phyloP scores from a whole-genome alignment of 2,888 invertebrate genomes.

The Petrophora chlorosata region DNA sequence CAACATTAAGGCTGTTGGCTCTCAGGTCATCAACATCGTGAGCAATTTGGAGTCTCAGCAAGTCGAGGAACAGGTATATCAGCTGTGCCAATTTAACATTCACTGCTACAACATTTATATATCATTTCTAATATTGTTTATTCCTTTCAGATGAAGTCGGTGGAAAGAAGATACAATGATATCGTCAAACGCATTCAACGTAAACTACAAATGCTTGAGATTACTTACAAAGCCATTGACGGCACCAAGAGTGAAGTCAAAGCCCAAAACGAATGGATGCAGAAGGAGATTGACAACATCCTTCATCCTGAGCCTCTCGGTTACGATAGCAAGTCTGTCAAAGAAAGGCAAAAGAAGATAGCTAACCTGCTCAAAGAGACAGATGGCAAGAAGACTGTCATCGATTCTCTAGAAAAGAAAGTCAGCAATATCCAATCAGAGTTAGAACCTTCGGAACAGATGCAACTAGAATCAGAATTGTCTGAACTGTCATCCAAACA shows the following conservation, averaged over 20 bases:
- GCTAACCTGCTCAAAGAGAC: slow-evolving; percentile 92
- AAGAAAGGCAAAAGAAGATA: slow-evolving; percentile 88
- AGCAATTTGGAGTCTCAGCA: slow-evolving; percentile 95
- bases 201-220: slow-evolving; percentile 92
- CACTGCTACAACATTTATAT: too few species aligned
- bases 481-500: slow-evolving; percentile 90
- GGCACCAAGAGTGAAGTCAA: slow-evolving; percentile 91
- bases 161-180: slow-evolving; percentile 93
- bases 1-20: slow-evolving; percentile 87
- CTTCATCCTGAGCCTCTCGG: slow-evolving; percentile 88
- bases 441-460: slow-evolving; percentile 92
- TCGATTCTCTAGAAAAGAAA: slow-evolving; percentile 92
- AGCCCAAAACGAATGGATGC: slow-evolving; percentile 91
- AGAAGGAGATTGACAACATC: slow-evolving; percentile 87
- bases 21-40: slow-evolving; percentile 90
- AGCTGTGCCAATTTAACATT: background rate
- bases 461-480: slow-evolving; percentile 89
- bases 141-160: slow-evolving; percentile 86
- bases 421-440: slow-evolving; percentile 93
- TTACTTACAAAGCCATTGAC: slow-evolving; percentile 92
- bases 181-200: slow-evolving; percentile 92
- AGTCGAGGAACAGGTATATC: slow-evolving; percentile 90
- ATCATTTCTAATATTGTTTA: slow-evolving; percentile 13
- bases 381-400: slow-evolving; percentile 91
- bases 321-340: slow-evolving; percentile 90